Base-by-base conservation (phyloP, 2,888 invertebrate species). In the Microctonus brassicae region DNA sequence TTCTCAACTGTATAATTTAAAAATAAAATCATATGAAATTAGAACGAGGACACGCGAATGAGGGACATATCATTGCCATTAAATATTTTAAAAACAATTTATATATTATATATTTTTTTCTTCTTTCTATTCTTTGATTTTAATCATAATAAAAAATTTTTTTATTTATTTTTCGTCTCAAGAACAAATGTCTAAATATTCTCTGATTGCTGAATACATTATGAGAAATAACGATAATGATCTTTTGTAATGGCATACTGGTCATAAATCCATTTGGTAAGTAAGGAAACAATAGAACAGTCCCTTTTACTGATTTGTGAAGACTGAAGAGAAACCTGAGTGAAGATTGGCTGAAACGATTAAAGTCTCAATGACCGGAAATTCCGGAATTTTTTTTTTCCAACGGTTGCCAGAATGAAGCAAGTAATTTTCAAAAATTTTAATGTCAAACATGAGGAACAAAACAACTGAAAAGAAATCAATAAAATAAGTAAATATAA, bases 341-440 rank as follows among this genome's bases (percentile, higher is more conserved):
- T 24, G 17, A 34, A 71, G 61, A 71, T 71, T 55, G 20, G 17
- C 11, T 36, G 24, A 1, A 29, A 42, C 61, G 55, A 66, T 71
- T 71, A 65, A 52, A 33, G 42, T 66, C 53, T 71, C 62, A 71
- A 71, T 71, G 70, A 66, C 70, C 70, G 70, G 70, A 71, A 71
- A 55, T 71, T 29, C 42, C 26, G 55, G 65, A 33, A 53, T 62
- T n/a, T n/a, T n/a, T n/a, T n/a, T n/a, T 70, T 62, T n/a, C n/a
- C 67, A 33, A 22, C 17, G 53, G 20, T 20, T 53, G 13, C 11
- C 11, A 26, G 22, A 70, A 70, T 57, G 58, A 47, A 64, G 33
- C 20, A 2, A 42, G 39, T 42, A 63, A 39, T 70, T 58, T 13
- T 57, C 20, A 24, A 58, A 22, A 70, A 64, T 47, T 39, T 69